Evolutionary conservation across 2,888 invertebrate species (phyloP).

Genomic region (Capitulum mitella): DNA sequence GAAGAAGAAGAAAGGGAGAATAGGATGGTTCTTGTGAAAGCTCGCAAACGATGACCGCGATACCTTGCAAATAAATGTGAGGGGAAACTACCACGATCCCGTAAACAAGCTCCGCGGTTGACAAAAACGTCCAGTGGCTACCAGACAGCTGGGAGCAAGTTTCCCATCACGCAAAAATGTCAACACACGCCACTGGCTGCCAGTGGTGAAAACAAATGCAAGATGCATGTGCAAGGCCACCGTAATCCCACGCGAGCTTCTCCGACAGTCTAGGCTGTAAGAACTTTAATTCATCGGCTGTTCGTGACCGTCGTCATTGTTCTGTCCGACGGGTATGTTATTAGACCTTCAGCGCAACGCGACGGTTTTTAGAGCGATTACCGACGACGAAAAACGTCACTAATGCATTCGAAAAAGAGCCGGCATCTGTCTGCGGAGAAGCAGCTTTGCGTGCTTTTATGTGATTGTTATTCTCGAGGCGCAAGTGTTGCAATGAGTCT

Average conservation of each 20-base stretch:
- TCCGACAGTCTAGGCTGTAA: neutral
- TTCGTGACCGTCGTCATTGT: neutral
- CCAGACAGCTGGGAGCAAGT: too few relatives aligned
- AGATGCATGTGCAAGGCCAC: neutral
- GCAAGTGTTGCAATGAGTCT: neutral
- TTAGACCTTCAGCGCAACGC: constrained; percentile 1
- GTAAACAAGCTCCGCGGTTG: too few relatives aligned
- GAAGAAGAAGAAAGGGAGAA: too few relatives aligned
- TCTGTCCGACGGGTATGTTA: neutral
- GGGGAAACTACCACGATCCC: too few relatives aligned
- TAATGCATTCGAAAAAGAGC: constrained; percentile 1
- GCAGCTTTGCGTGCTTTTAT: neutral
- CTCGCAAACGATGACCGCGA: too few relatives aligned
- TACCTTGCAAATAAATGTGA: too few relatives aligned
- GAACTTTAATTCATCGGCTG: neutral
- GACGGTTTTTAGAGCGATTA: neutral
- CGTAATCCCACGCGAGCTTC: neutral
- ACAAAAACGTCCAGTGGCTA: too few relatives aligned
- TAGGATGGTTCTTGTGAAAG: too few relatives aligned
- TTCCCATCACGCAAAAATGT: too few relatives aligned
- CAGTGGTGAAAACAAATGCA: too few relatives aligned
- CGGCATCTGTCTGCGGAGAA: neutral
- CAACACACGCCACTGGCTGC: too few relatives aligned
- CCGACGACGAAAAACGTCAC: neutral
- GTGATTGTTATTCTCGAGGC: neutral